phyloP scores from a whole-genome alignment of 2,888 invertebrate species.

The Biston stratarius region DNA sequence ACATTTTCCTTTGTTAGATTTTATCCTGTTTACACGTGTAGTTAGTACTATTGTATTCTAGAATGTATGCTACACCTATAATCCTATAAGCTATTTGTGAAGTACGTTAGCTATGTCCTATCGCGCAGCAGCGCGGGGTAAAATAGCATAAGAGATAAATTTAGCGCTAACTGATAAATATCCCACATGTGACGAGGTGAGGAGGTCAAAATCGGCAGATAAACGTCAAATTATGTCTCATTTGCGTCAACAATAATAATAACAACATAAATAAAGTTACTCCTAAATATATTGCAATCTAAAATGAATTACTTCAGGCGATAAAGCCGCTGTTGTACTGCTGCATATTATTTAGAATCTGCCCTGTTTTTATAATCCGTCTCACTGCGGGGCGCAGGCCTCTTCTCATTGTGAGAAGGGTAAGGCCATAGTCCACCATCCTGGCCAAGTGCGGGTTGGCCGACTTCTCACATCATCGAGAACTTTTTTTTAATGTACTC shows the following conservation, averaged over 20 bases:
- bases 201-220: constrained; percentile 47
- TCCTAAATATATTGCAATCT: background rate
- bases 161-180: constrained; percentile 40
- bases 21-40: background rate
- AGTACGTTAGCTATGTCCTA: constrained; percentile 19
- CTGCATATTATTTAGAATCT: no score
- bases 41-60: constrained; percentile 7
- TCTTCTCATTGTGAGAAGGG: no score
- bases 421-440: no score
- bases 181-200: constrained; percentile 53
- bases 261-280: background rate
- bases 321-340: no score
- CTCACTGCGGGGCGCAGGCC: no score
- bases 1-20: no score
- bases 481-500: no score
- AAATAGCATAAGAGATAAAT: constrained; percentile 42
- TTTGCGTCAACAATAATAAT: constrained; percentile 16
- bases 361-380: no score
- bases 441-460: no score
- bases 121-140: constrained; percentile 11
- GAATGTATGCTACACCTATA: constrained; percentile 10
- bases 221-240: constrained; percentile 47
- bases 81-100: constrained; percentile 22
- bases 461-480: no score
- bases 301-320: background rate